Conservation (phyloP, 2,113 vertebrate genomes). For the Puma concolor region DNA sequence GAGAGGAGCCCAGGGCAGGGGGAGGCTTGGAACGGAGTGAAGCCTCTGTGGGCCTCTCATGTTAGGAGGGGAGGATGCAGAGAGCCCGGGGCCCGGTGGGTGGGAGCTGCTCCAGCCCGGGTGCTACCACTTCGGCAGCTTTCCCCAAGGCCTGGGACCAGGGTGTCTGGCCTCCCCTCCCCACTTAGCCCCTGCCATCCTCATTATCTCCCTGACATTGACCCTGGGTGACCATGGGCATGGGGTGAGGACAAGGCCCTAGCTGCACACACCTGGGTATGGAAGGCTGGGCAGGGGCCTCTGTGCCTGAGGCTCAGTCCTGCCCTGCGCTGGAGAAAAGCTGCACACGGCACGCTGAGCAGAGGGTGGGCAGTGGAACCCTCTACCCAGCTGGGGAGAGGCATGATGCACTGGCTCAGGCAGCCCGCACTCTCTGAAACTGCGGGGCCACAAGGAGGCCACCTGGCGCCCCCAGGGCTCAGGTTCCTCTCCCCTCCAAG, state of each 20-base stretch:
- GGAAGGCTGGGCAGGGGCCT: background rate
- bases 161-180: background rate
- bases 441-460: background rate
- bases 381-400: too few relatives aligned
- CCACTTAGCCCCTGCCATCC: background rate
- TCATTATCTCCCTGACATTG: background rate
- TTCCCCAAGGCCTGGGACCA: background rate
- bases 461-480: background rate
- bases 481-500: background rate
- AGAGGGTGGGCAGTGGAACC: background rate
- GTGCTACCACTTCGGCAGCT: accelerated
- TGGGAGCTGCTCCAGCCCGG: background rate
- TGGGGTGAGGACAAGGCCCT: background rate
- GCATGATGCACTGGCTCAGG: background rate
- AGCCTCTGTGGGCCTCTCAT: background rate
- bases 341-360: background rate
- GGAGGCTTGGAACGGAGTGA: background rate
- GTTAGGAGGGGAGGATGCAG: background rate
- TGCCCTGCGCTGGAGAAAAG: background rate
- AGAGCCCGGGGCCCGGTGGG: background rate
- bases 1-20: background rate
- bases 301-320: background rate
- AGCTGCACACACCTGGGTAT: background rate
- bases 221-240: background rate
- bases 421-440: background rate